Evolutionary conservation across 2,797 vertebrate species (phyloP), one percentile per base, ranked within the genome.

Genomic region (Hoplostethus mediterraneus): DNA sequence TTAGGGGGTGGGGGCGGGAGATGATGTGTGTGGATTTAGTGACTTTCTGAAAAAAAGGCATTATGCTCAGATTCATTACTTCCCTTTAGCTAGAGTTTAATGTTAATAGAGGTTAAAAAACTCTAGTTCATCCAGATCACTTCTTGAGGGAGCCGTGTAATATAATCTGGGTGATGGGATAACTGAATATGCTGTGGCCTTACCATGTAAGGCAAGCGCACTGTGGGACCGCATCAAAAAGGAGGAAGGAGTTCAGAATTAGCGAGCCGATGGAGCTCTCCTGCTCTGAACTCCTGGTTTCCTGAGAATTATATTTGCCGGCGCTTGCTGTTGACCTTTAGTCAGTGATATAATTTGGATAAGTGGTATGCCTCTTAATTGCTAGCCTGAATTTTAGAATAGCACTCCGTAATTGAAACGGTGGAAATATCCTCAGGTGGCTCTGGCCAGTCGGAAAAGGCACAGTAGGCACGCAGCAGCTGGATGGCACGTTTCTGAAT

Each of bases 281-380:
- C 83, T 72, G 77, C 44, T 54, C 61, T 75, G 67, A 87, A 77
- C 78, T 77, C 21, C 1, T 14, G 10, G 74, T 77, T 79, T 66
- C 48, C 52, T 28, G 54, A 70, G 81, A 79, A 82, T 87, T 89
- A 86, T 51, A 89, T 90, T 80, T 81, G 73, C 73, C 80, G 30
- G 51, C 2, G 56, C 70, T 67, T 45, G 74, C 80, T 77, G 74
- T 86, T 90, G 89, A 92, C 90, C 88, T 89, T 85, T 89, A 79
- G 77, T 84, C 83, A 85, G 74, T 82, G 80, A 87, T 87, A 90
- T 85, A 70, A 89, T 90, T 83, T 84, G 81, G 76, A 71, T 90
- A 90, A 89, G 76, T 87, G 77, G 75, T 80, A 40, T 86, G 73
- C 64, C 73, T 84, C 86, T 85, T 90, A 90, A 92, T 92, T 91